Evolutionary conservation across 2,113 vertebrate species (phyloP).

Genomic region (Oriolus oriolus): DNA sequence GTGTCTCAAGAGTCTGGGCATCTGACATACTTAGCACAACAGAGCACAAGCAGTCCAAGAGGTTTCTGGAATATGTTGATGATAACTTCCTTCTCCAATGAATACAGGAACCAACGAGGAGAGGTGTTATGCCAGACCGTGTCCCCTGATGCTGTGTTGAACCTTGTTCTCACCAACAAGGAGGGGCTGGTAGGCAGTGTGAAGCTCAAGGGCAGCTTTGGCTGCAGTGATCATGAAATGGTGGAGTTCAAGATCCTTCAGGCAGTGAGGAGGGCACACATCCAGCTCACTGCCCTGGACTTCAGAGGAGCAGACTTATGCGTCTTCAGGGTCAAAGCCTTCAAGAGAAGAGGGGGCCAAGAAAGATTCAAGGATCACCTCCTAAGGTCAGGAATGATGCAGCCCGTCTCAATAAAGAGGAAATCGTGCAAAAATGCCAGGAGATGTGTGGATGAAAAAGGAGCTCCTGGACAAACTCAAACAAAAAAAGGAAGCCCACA

Average conservation of each 20-base stretch:
- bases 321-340: background rate
- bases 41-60: background rate
- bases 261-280: background rate
- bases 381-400: background rate
- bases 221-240: background rate
- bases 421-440: background rate
- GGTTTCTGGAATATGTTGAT: background rate
- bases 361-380: background rate
- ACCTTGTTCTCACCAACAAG: background rate
- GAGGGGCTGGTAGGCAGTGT: background rate
- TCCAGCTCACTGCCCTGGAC: background rate
- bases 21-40: background rate
- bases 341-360: background rate
- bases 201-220: background rate
- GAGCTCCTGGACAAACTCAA: background rate
- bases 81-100: background rate
- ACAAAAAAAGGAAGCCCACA: background rate
- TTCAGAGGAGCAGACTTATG: background rate
- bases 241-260: background rate
- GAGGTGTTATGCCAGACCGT: background rate
- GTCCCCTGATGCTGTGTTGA: background rate
- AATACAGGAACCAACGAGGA: rapidly evolving
- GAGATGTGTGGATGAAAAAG: background rate
- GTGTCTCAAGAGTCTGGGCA: background rate
- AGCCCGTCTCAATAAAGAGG: background rate